phyloP scores from a whole-genome alignment of 1,140 invertebrate species.

The Lamellibrachia luymesi region DNA sequence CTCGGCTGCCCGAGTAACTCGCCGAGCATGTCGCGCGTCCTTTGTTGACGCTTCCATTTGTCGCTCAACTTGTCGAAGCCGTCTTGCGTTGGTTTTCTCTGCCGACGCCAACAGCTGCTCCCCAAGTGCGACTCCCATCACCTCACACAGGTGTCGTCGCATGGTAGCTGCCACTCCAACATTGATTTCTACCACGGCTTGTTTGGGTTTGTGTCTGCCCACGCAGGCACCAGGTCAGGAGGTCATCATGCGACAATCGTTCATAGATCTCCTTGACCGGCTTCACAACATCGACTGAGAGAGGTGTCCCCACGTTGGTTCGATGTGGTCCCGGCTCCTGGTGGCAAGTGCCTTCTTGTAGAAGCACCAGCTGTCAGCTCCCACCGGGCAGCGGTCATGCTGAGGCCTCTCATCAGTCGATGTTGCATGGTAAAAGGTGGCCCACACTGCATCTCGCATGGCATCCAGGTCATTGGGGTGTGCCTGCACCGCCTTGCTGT shows the following conservation, averaged over 20 bases:
- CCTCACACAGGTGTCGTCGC: neutral
- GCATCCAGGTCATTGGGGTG: neutral
- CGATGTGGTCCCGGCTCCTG: neutral
- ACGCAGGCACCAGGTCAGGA: neutral
- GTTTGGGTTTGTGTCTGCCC: neutral
- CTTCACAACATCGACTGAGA: neutral
- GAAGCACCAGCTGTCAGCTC: slow-evolving; percentile 7
- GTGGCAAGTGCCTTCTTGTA: neutral
- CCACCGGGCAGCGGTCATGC: no score
- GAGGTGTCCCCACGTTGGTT: neutral
- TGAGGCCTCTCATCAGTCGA: no score
- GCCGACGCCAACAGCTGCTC: no score
- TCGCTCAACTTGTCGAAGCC: no score
- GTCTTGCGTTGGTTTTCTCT: no score
- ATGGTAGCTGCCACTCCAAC: neutral
- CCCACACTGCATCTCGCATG: neutral
- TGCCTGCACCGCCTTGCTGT: neutral
- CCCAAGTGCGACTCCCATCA: neutral
- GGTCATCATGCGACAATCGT: neutral
- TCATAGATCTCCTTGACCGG: neutral
- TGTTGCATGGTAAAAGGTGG: neutral
- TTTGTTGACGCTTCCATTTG: no score
- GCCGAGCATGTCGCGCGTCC: no score
- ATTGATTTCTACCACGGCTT: neutral
- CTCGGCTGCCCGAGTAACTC: no score